phyloP scores from a whole-genome alignment of 2,888 invertebrate genomes.

The Lymantria dispar region DNA sequence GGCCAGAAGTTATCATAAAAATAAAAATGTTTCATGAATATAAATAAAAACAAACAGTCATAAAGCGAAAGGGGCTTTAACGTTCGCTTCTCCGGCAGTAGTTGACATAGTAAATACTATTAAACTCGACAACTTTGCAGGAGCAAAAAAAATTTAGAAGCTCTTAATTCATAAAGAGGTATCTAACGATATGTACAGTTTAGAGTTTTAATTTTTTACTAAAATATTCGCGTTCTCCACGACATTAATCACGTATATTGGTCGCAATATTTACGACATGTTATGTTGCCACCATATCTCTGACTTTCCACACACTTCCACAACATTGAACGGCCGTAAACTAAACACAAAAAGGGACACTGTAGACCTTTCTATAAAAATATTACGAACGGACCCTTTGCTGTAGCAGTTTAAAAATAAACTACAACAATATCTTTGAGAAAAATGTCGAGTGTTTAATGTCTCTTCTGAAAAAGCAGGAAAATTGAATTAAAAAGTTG shows the following conservation, averaged over 20 bases:
- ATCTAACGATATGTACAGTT: conserved; percentile 19
- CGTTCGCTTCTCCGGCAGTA: neutral
- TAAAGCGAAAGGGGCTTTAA: conserved; percentile 15
- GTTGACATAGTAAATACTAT: conserved; percentile 18
- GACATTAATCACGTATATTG: conserved; percentile 46
- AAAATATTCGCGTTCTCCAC: conserved; percentile 4
- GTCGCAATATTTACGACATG: conserved; percentile 66
- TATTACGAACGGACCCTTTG: conserved; percentile 27
- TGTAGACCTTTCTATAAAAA: conserved; percentile 45
- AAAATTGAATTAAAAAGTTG: neutral
- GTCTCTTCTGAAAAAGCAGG: conserved; percentile 12
- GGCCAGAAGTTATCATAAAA: neutral
- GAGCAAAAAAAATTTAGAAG: conserved; percentile 6
- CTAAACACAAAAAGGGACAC: conserved; percentile 59
- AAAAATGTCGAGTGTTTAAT: conserved; percentile 20
- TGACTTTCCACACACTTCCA: conserved; percentile 68
- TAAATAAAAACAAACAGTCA: conserved; percentile 8
- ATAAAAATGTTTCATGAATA: conserved; percentile 5
- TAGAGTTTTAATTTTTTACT: conserved; percentile 17
- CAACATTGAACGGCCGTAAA: conserved; percentile 68
- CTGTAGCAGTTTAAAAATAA: conserved; percentile 33
- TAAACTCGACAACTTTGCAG: conserved; percentile 8
- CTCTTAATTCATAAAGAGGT: conserved; percentile 21
- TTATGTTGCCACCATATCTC: conserved; percentile 60
- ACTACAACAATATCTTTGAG: conserved; percentile 16